Evolutionary conservation across 2,888 invertebrate genomes (phyloP), one percentile per base, ranked within the genome.

Genomic region (Dorcus hopei): DNA sequence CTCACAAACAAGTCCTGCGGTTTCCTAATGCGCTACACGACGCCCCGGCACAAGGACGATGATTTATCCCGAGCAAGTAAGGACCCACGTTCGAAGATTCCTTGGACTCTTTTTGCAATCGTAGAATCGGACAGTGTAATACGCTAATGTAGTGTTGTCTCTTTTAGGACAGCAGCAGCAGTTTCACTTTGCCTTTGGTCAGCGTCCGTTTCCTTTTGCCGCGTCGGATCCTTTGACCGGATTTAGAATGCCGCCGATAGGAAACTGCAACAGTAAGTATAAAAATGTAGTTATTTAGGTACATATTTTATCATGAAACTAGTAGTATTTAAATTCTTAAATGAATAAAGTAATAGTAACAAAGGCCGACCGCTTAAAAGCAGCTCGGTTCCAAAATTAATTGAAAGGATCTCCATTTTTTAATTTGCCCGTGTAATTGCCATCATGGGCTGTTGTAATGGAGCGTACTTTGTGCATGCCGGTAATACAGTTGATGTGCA

Each of bases 91-190:
- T 19, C 19, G 19, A 19, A 19, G 19, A 19, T 19, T 19, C 3
- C 19, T 3, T 3, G 2, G 19, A 33, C 6, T 7, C 6, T 7
- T 7, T 33, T 33, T 33, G 26, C 26, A 33, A 33, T 33, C 26
- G 26, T 26, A 69, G 68, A 66, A 63, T 66, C 68, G 76, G 70
- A 68, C 77, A 77, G 77, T 76, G 68, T 69, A 71, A 66, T 72
- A 67, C 67, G 71, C 72, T 76, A 74, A 76, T 72, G 60, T 80
- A 92, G 91, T 92, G 89, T 85, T 92, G 81, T 91, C 91, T 81
- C 87, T 93, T 86, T 83, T 90, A 95, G 95, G 95, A 83, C 93
- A 93, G 81, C 95, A 95, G 82, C 94, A 95, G 81, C 94, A 94
- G 83, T 94, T 95, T 80, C 93, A 95, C 82, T 93, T 95, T 81